These are phyloP conservation scores for Notospermus geniculatus DNA, from an alignment of 1,140 invertebrate species.

Conservation along the genomic window DNA sequence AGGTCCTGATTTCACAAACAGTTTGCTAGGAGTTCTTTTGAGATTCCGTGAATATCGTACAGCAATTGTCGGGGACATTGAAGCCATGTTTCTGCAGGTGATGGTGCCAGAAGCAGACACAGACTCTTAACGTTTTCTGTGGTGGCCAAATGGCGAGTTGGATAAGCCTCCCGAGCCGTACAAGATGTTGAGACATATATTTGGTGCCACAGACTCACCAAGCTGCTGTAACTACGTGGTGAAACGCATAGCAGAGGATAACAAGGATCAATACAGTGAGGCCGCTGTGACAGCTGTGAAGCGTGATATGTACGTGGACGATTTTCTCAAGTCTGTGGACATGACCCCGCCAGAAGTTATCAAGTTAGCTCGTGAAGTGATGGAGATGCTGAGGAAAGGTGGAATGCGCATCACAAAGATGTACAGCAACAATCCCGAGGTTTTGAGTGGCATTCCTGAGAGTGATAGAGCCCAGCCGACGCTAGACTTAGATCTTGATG, in stretches of 20 bases:
- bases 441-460: constrained; percentile 19
- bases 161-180: constrained; percentile 13
- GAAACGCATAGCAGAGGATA: constrained; percentile 17
- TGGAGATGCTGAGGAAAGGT: constrained; percentile 3
- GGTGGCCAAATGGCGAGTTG: constrained; percentile 22
- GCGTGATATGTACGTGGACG: constrained; percentile 27
- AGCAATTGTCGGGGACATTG: no score
- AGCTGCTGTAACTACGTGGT: constrained; percentile 21
- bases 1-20: constrained; percentile 50
- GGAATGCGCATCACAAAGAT: constrained; percentile 30
- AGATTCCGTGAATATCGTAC: constrained; percentile 26
- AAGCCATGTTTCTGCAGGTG: constrained; percentile 32
- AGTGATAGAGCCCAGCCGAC: constrained; percentile 18
- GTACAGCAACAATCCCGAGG: constrained; percentile 21
- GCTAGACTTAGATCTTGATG: constrained; percentile 27
- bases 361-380: constrained; percentile 3
- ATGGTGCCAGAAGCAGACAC: constrained; percentile 17
- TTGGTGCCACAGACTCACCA: no score
- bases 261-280: neutral
- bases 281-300: constrained; percentile 11
- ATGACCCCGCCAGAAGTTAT: constrained; percentile 8
- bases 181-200: constrained; percentile 23
- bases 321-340: constrained; percentile 17
- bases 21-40: constrained; percentile 28
- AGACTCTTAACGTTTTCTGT: constrained; percentile 18